Conservation (phyloP, 2,888 invertebrate species). For the Miltochrista miniata region DNA sequence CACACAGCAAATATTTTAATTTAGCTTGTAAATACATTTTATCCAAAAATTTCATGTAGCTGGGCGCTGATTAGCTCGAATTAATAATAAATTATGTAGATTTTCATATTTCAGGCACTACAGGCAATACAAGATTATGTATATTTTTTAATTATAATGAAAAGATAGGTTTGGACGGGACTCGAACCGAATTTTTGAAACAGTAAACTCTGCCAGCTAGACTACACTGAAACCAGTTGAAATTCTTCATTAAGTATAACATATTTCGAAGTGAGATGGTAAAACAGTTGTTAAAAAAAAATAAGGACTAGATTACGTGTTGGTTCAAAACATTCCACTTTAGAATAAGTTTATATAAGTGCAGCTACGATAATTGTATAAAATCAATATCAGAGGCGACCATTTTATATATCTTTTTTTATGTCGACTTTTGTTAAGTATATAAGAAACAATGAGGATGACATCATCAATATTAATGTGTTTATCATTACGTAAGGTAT, state of each 20-base stretch:
- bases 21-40: background rate
- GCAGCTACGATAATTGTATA: slow-evolving; percentile 37
- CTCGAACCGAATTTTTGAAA: too few relatives aligned
- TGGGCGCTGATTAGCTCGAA: background rate
- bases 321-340: slow-evolving; percentile 36
- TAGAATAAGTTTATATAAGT: slow-evolving; percentile 29
- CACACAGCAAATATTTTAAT: background rate
- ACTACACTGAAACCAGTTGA: too few relatives aligned
- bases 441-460: slow-evolving; percentile 19
- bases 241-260: too few relatives aligned
- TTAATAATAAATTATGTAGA: background rate
- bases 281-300: too few relatives aligned
- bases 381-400: slow-evolving; percentile 34
- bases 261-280: too few relatives aligned
- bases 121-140: background rate
- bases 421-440: slow-evolving; percentile 19
- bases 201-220: too few relatives aligned
- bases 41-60: background rate
- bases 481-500: slow-evolving; percentile 31
- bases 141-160: too few relatives aligned
- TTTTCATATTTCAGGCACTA: background rate
- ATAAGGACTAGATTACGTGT: background rate
- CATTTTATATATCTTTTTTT: slow-evolving; percentile 35
- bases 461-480: slow-evolving; percentile 30
- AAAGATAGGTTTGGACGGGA: too few relatives aligned